Evolutionary conservation across 2,888 invertebrate species (phyloP).

Genomic region (Athalia cordata): DNA sequence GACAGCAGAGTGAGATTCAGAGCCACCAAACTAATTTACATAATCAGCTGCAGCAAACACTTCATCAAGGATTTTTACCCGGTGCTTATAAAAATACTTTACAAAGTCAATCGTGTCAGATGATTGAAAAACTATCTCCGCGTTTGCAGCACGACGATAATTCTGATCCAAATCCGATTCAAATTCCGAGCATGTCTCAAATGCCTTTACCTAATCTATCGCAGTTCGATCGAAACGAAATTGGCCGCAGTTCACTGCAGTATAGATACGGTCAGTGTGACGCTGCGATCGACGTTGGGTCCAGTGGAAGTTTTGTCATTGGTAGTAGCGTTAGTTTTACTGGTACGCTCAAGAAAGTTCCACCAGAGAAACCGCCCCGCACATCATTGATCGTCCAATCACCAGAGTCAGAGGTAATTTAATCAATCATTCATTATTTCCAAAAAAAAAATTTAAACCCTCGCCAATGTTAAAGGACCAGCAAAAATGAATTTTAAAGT

Average conservation of each 20-base stretch:
- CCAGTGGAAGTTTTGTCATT: slow-evolving; percentile 51
- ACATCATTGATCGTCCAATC: slow-evolving; percentile 70
- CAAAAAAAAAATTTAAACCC: not conserved
- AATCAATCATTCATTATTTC: slow-evolving; percentile 1
- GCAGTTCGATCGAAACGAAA: slow-evolving; percentile 67
- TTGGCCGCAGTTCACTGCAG: slow-evolving; percentile 62
- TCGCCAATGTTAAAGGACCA: too few relatives aligned
- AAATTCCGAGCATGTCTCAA: slow-evolving; percentile 66
- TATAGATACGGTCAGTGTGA: slow-evolving; percentile 59
- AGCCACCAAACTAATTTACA: slow-evolving; percentile 37
- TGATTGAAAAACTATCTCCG: slow-evolving; percentile 66
- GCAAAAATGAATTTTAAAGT: too few relatives aligned
- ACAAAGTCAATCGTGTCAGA: slow-evolving; percentile 11
- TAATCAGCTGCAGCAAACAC: slow-evolving; percentile 39
- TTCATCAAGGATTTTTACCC: slow-evolving; percentile 33
- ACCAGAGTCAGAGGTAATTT: slow-evolving; percentile 70
- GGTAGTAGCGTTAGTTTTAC: slow-evolving; percentile 58
- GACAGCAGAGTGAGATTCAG: slow-evolving; percentile 39
- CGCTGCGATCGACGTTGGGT: slow-evolving; percentile 13
- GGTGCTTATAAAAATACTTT: slow-evolving; percentile 22
- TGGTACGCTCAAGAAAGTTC: slow-evolving; percentile 70
- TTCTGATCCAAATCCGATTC: slow-evolving; percentile 59
- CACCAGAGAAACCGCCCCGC: slow-evolving; percentile 71
- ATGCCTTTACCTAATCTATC: slow-evolving; percentile 66
- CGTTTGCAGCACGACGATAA: slow-evolving; percentile 63